Evolutionary conservation across 2,113 vertebrate species (phyloP), one percentile per base, ranked within the genome.

Genomic region (Antechinus stuartii): DNA sequence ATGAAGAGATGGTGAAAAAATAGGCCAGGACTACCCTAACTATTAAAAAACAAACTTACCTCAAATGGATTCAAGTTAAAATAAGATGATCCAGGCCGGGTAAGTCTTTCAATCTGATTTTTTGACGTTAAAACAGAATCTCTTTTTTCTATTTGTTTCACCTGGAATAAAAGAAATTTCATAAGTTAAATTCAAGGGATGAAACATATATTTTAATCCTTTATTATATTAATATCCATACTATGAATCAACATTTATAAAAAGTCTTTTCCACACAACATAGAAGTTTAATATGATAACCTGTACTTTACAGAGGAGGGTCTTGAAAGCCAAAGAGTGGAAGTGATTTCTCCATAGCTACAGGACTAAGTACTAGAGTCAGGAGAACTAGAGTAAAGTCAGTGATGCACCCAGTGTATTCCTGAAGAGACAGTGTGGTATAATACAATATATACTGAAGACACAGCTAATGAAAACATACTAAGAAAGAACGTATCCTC

Each of bases 61-160:
- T 99, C 99, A 98, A 99, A 99, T 0, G 99, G 99, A 96, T 99
- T 99, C 92, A 99, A 97, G 96, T 99, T 99, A 98, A 99, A 99
- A 98, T 99, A 99, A 8, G 99, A 99, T 2, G 99, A 97, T 76
- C 99, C 99, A 95, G 99, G 99, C 97, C 99, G 98, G 54, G 99
- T 99, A 95, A 99, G 98, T 92, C 99, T 98, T 93, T 99, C 99
- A 92, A 99, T 99, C 96, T 99, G 99, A 97, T 99, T 99, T 98
- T 99, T 99, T 35, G 99, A 99, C 0, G 99, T 99, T 90, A 99
- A 97, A 96, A 99, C 99, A 0, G 99, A 99, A 97, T 99, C 99
- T 97, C 99, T 99, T 97, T 99, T 99, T 97, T 99, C 99, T 95
- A 99, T 99, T 96, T 99, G 99, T 96, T 99, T 99, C 95, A 99